phyloP scores from a whole-genome alignment of 2,113 vertebrate species.

The Mohoua ochrocephala region DNA sequence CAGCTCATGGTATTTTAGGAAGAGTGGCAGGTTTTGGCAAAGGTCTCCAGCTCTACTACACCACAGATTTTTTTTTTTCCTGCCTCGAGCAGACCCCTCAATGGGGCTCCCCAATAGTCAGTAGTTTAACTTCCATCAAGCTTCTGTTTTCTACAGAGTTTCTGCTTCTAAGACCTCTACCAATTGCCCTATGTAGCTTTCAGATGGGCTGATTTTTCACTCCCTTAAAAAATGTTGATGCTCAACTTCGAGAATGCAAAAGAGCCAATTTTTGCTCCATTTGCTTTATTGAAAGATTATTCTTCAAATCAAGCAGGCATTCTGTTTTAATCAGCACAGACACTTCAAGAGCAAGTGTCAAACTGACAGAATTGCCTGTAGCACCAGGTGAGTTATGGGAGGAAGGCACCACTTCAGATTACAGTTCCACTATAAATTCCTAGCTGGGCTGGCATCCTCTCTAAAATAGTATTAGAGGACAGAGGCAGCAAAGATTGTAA shows the following conservation, averaged over 20 bases:
- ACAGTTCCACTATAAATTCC: slow-evolving; percentile 29
- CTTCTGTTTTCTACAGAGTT: background rate
- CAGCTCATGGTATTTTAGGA: background rate
- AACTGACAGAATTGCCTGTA: slow-evolving; percentile 34
- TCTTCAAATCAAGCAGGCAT: slow-evolving; percentile 11
- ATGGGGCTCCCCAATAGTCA: too few relatives aligned
- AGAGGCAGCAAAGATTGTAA: slow-evolving; percentile 31
- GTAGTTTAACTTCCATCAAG: background rate
- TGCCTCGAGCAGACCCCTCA: background rate
- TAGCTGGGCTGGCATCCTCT: slow-evolving; percentile 6
- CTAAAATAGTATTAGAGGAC: slow-evolving; percentile 21
- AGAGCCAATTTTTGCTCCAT: background rate
- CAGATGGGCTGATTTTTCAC: background rate
- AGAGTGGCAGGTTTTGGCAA: background rate
- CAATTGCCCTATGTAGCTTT: background rate
- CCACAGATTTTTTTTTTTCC: background rate
- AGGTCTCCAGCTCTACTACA: background rate
- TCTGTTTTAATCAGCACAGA: slow-evolving; percentile 41
- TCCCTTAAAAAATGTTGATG: background rate
- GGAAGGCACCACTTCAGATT: slow-evolving; percentile 20
- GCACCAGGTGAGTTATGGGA: slow-evolving; percentile 29
- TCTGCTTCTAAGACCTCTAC: background rate
- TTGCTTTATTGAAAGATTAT: slow-evolving; percentile 44
- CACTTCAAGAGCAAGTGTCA: slow-evolving; percentile 42
- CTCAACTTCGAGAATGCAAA: background rate